Evolutionary conservation across 2,888 invertebrate genomes (phyloP).

Genomic region (Scaptodrosophila latifasciaeformis): DNA sequence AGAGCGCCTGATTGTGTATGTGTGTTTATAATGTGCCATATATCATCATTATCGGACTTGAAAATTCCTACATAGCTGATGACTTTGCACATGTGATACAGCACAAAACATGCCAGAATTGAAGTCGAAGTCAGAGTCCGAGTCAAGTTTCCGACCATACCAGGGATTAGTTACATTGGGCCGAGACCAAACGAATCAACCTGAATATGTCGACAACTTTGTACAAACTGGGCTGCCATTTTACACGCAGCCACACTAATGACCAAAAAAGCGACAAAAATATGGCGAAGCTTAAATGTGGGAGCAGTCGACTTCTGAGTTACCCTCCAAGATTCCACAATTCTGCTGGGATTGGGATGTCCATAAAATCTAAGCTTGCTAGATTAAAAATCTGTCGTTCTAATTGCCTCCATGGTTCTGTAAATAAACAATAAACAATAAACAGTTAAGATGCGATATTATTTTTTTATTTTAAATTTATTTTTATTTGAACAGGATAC

Average conservation of each 20-base stretch:
- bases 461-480: too few species aligned
- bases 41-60: constrained; percentile 57
- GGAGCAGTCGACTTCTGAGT: too few species aligned
- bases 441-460: too few species aligned
- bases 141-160: constrained; percentile 4
- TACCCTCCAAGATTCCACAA: too few species aligned
- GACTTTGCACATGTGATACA: constrained; percentile 67
- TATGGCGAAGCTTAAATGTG: too few species aligned
- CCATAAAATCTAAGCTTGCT: too few species aligned
- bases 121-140: constrained; percentile 4
- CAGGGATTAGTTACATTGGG: constrained; percentile 54
- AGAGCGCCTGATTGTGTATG: constrained; percentile 7
- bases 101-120: constrained; percentile 30
- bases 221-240: constrained; percentile 58
- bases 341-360: too few species aligned
- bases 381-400: too few species aligned
- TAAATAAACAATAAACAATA: constrained; percentile 18
- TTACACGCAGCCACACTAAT: constrained; percentile 64
- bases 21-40: constrained; percentile 51
- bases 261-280: constrained; percentile 45
- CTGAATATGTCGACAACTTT: constrained; percentile 65
- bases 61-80: constrained; percentile 51
- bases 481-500: too few species aligned
- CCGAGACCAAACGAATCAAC: constrained; percentile 50
- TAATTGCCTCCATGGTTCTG: too few species aligned